Base-by-base conservation (phyloP, 2,888 invertebrate genomes). In the Notodonta ziczac region DNA sequence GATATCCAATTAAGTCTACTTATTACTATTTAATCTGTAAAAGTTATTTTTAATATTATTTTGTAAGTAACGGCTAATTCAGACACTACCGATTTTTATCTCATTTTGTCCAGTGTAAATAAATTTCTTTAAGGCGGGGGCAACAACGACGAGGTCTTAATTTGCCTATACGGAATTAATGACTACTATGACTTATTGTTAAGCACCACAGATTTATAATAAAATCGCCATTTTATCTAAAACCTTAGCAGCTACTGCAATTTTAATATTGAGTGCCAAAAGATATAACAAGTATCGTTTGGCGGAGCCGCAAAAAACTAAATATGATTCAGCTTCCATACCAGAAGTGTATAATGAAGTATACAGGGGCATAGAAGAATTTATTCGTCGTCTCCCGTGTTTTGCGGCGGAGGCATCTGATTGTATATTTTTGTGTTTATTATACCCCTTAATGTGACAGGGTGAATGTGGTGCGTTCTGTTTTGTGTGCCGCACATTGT, bases 391-490 rank as follows among this genome's bases (percentile, higher is more conserved):
- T 65, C 63, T 40, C 42, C 60, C 52, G 62, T 78, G 86, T 88
- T 87, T 89, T 88, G 83, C 73, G 75, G 73, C 82, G 85, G 81
- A 79, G 70, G 70, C 80, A 78, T 75, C 79, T 82, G 84, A 79
- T 76, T 75, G 86, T 83, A 87, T 87, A 87, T 85, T 86, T 86
- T 82, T 85, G 82, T 78, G 83, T 85, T 82, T 85, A 87, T 87
- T 86, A 87, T 83, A 78, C 66, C 72, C 79, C 80, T 74, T 90
- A 90, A 91, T 91, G 88, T 91, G 90, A 90, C 91, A 90, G 86
- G 58, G 63, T 74, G 86, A 87, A 90, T 88, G 81, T 86, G 83
- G 85, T 79, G 80, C 78, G 69, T 65, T 78, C 79, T 81, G 81
- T 84, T 83, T 82, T 78, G 73, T 72, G 76, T 70, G 59, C 60